Evolutionary conservation across 2,113 vertebrate species (phyloP), one percentile per base, ranked within the genome.

Genomic region (Mesitornis unicolor): DNA sequence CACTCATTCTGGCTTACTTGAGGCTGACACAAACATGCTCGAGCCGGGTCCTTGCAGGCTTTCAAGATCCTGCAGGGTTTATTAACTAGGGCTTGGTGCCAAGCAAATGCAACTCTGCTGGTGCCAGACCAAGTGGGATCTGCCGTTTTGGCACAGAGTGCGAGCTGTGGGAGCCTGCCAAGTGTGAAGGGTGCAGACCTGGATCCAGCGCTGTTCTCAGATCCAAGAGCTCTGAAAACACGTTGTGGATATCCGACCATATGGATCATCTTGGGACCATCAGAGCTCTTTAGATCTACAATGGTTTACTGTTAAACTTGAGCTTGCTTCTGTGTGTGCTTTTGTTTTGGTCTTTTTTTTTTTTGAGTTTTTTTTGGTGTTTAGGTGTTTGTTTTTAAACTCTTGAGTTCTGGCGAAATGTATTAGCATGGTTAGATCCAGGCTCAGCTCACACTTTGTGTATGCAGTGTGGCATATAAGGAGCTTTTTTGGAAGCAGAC

Each of bases 211-310:
- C 4, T 2, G 22, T 74, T 74, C 54, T 74, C 15, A 4, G 6
- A 29, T 73, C 13, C 36, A 33, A 57, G 75, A 65, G 22, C n/a
- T 90, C 53, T 80, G 61, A 33, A 70, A 90, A 33, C 0, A 0
- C 0, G 0, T 28, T 67, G 38, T 0, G 0, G 20, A 2, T 78
- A 47, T 47, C 61, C 89, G 65, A 75, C 18, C 16, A 5, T 28
- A 40, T 5, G 11, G 19, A 57, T 89, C 31, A 43, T 9, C 53
- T 31, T 73, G 57, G 6, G 36, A 91, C 42, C 15, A 61, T 36
- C n/a, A 29, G 35, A n/a, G 16, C 36, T 87, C 8, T 1, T 26
- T 48, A 64, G 28, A 29, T 80, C 70, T 65, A 22, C 9, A 60
- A 1, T 17, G 15, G 10, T 61, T 90, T 79, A 9, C 25, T 50